phyloP scores from a whole-genome alignment of 2,797 vertebrate genomes.

The Garrulus glandarius region DNA sequence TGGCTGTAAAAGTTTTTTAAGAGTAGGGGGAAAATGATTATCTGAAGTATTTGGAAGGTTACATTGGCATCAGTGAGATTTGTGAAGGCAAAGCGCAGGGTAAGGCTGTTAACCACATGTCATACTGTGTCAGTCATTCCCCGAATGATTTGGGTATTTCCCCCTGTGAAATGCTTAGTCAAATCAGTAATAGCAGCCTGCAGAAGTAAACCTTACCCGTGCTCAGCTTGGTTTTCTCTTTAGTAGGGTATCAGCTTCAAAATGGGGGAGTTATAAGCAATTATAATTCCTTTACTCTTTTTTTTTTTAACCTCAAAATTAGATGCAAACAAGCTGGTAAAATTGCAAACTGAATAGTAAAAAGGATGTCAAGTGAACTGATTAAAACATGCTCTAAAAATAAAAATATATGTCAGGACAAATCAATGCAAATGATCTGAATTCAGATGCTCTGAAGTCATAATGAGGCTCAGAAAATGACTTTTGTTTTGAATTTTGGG shows the following conservation, averaged over 20 bases:
- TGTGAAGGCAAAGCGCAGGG: neutral
- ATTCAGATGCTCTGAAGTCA: neutral
- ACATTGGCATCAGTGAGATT: neutral
- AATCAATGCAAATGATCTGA: neutral
- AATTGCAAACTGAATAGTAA: neutral
- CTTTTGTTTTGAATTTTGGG: neutral
- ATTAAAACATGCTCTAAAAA: neutral
- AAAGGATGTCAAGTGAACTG: neutral
- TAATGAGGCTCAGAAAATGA: neutral
- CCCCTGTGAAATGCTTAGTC: slow-evolving; percentile 53
- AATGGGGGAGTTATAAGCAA: neutral
- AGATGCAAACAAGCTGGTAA: neutral
- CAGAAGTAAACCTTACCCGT: neutral
- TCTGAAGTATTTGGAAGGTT: slow-evolving; percentile 19
- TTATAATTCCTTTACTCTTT: neutral
- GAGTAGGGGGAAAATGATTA: neutral
- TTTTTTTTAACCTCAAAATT: neutral
- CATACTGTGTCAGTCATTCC: slow-evolving; percentile 22
- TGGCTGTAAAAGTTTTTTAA: slow-evolving; percentile 28
- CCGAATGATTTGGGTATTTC: neutral
- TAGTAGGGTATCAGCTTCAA: neutral
- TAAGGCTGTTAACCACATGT: slow-evolving; percentile 59
- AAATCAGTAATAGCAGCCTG: slow-evolving; percentile 44
- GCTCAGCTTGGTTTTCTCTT: neutral
- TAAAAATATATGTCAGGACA: neutral